Conservation (phyloP, 2,888 invertebrate species). For the Nudaria mundana region DNA sequence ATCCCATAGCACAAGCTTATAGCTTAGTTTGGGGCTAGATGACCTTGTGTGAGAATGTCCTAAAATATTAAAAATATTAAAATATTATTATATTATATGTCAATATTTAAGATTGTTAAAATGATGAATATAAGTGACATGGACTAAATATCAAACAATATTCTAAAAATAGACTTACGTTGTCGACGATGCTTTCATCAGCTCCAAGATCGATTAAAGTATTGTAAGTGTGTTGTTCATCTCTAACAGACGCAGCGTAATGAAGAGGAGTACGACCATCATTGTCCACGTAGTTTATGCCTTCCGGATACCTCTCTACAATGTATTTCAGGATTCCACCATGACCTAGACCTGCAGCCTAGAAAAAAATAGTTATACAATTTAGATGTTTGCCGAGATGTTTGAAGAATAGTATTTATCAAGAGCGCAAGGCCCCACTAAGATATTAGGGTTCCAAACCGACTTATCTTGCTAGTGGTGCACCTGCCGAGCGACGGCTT, state of each 20-base stretch:
- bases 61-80: no score
- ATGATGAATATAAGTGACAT: conserved; percentile 9
- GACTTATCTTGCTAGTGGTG: no score
- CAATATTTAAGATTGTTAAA: background rate
- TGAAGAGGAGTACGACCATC: conserved; percentile 94
- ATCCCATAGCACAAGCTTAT: no score
- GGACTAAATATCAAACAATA: background rate
- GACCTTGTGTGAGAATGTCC: no score
- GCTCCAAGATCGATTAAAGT: conserved; percentile 90
- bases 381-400: no score
- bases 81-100: background rate
- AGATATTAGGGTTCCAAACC: no score
- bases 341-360: conserved; percentile 92
- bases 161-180: conserved; percentile 80
- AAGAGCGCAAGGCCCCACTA: no score
- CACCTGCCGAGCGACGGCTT: no score
- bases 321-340: conserved; percentile 88
- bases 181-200: conserved; percentile 91
- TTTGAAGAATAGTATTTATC: no score
- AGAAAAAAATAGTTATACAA: conserved; percentile 3
- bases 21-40: no score
- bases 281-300: conserved; percentile 86
- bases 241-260: conserved; percentile 91
- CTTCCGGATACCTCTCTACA: conserved; percentile 84
- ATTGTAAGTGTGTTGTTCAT: conserved; percentile 89